These are phyloP conservation scores for Scaptomyza polygonia DNA, from an alignment of 2,888 invertebrate genomes.

Conservation along the genomic window DNA sequence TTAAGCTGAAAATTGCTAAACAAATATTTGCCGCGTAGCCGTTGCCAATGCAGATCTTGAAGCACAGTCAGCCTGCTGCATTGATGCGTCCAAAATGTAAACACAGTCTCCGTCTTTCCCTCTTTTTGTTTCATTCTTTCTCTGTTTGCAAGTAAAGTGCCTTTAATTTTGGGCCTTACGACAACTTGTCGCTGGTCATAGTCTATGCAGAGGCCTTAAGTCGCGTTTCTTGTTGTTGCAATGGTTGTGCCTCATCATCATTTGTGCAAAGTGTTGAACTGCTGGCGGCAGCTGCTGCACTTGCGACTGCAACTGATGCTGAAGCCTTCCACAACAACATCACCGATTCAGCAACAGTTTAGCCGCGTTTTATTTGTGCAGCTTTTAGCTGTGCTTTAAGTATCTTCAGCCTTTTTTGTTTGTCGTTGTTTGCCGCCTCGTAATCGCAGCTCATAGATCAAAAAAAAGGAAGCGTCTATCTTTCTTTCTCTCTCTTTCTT, in stretches of 20 bases:
- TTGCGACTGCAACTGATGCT: constrained; percentile 31
- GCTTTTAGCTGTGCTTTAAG: constrained; percentile 55
- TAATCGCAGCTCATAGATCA: constrained; percentile 76
- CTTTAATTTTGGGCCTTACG: constrained; percentile 76
- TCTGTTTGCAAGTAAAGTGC: constrained; percentile 66
- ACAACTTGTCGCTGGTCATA: constrained; percentile 77
- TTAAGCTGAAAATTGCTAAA: constrained; percentile 81
- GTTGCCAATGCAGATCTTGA: constrained; percentile 45
- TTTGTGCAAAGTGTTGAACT: constrained; percentile 61
- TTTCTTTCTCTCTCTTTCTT: constrained; percentile 8
- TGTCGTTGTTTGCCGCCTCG: constrained; percentile 52
- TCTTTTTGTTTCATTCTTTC: constrained; percentile 20
- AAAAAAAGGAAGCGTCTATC: constrained; percentile 53
- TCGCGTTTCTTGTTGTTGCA: constrained; percentile 28
- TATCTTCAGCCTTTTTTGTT: constrained; percentile 34
- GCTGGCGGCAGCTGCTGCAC: constrained; percentile 66
- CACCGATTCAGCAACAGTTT: constrained; percentile 39
- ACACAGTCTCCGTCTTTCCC: constrained; percentile 2
- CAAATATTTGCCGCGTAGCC: constrained; percentile 77
- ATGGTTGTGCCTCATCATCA: constrained; percentile 71
- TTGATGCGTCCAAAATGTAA: constrained; percentile 56
- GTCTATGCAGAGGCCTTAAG: constrained; percentile 39
- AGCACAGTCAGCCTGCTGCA: constrained; percentile 55
- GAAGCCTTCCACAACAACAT: not conserved
- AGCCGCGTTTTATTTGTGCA: constrained; percentile 68